Base-by-base conservation (phyloP, 1,140 invertebrate genomes). In the Bombus confusus region DNA sequence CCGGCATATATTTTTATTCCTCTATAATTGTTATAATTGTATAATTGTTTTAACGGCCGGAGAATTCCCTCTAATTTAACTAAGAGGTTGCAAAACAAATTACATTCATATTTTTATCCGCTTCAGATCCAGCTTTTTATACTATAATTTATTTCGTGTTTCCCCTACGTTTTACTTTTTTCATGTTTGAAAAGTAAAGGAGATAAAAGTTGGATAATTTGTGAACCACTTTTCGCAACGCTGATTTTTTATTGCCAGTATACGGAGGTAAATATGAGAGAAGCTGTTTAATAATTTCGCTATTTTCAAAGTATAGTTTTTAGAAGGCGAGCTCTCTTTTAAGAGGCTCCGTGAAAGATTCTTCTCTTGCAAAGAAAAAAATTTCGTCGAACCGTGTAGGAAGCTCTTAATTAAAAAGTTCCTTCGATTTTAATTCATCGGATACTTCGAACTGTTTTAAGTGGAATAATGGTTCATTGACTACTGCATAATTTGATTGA, bases 11-110 rank as follows among this genome's bases (percentile, higher is more conserved):
- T 66, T 82, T 82, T 75, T 66, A 75, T 75, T 75, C 43, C 18
- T 22, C 59, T 39, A 73, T 83, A 83, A 83, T 83, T 83, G 80
- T 73, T n/a, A n/a, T n/a, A n/a, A n/a, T n/a, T n/a, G n/a, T n/a
- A n/a, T n/a, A n/a, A n/a, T n/a, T n/a, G n/a, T n/a, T n/a, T n/a
- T n/a, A n/a, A 75, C 71, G 22, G 13, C 10, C 25, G 34, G 37
- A 37, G 34, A 25, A 41, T 75, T 52, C 57, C 5, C 62, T 76
- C 80, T 83, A 68, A 83, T 83, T 72, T 34, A 28, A 76, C 72
- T 83, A 68, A 83, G 80, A 76, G 72, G 34, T 34, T 52, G 31
- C 43, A 62, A 83, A 76, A 83, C 72, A 83, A 83, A 76, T 76
- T 76, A 28, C 80, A 15, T 68, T 34, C 72, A 83, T 76, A 76